Evolutionary conservation across 2,113 vertebrate species (phyloP).

Genomic region (Mobula hypostoma): DNA sequence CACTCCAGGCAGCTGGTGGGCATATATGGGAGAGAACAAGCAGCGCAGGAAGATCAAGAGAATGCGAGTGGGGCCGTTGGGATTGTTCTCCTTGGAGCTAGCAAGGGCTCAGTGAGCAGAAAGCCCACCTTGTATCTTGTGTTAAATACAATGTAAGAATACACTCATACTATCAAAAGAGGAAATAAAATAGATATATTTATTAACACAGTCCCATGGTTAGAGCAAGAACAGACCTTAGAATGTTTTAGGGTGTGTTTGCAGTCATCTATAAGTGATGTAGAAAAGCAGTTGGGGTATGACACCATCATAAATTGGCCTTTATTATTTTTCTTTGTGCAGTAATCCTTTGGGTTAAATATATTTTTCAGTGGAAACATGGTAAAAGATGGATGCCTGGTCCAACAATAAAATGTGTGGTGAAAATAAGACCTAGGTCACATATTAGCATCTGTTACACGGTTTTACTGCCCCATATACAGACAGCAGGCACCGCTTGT

Average conservation of each 20-base stretch:
- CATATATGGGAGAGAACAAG: too few species aligned
- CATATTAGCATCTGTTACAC: background rate
- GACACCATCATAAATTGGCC: background rate
- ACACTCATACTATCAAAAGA: background rate
- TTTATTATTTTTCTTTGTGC: background rate
- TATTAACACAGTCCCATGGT: too few species aligned
- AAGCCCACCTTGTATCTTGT: too few species aligned
- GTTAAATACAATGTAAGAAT: too few species aligned
- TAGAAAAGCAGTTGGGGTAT: background rate
- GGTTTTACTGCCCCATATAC: conserved; percentile 19
- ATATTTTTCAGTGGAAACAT: background rate
- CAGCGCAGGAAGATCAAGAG: too few species aligned
- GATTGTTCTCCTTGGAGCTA: too few species aligned
- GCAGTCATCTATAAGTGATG: background rate
- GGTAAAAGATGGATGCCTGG: background rate
- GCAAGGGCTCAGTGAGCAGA: too few species aligned
- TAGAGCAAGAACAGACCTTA: background rate
- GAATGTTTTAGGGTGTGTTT: background rate
- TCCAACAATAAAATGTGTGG: background rate
- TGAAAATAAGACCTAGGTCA: background rate
- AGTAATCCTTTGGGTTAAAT: background rate
- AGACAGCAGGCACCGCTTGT: background rate
- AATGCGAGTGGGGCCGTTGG: too few species aligned
- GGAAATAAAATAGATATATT: background rate
- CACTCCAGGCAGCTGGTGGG: too few species aligned